These are phyloP conservation scores for Drosophila multiciliata DNA, from an alignment of 2,888 invertebrate species.

Conservation along the genomic window DNA sequence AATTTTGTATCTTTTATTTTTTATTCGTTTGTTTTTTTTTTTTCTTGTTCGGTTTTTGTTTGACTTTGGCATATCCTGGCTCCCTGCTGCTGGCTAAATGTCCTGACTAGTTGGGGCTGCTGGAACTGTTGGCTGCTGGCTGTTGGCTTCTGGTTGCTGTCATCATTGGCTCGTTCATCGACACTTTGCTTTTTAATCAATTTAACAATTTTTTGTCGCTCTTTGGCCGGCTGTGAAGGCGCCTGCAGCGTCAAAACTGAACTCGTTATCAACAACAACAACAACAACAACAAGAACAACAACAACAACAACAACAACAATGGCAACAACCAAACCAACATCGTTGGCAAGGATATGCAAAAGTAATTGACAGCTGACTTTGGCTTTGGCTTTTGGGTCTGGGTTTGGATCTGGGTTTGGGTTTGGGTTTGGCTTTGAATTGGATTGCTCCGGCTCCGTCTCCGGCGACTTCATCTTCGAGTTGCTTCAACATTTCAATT, in stretches of 20 bases:
- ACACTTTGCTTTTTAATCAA: conserved; percentile 83
- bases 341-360: conserved; percentile 59
- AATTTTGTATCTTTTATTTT: conserved; percentile 8
- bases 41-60: background rate
- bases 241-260: conserved; percentile 41
- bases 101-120: conserved; percentile 23
- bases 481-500: conserved; percentile 50
- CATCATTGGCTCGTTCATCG: conserved; percentile 80
- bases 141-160: conserved; percentile 55
- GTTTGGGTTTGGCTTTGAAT: conserved; percentile 22
- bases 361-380: conserved; percentile 72
- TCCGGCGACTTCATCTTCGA: conserved; percentile 29
- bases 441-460: conserved; percentile 22
- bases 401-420: conserved; percentile 11
- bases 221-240: conserved; percentile 18
- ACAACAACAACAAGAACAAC: conserved; percentile 24
- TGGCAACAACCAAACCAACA: conserved; percentile 15
- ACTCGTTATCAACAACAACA: conserved; percentile 48
- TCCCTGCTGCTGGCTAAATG: conserved; percentile 21
- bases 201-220: conserved; percentile 73
- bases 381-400: conserved; percentile 11
- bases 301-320: conserved; percentile 27
- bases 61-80: conserved; percentile 61
- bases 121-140: conserved; percentile 17
- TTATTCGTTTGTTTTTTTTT: background rate